phyloP scores from a whole-genome alignment of 1,140 invertebrate species.

The Saccostrea cuccullata region DNA sequence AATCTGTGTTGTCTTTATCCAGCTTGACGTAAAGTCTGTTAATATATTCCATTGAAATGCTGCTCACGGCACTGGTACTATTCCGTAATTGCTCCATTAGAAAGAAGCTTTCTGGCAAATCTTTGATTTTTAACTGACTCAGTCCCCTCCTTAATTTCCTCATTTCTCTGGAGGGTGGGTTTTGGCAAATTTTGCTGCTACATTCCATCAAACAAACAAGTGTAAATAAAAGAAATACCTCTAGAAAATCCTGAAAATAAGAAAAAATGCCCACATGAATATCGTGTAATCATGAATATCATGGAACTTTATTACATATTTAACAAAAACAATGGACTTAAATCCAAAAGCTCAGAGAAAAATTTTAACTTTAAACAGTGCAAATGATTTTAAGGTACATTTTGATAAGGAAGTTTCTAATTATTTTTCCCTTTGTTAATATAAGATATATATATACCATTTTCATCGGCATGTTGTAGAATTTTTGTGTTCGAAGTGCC shows the following conservation, averaged over 20 bases:
- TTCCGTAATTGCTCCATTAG: not conserved
- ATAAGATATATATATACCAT: not conserved
- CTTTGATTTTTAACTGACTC: not conserved
- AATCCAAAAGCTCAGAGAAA: not conserved
- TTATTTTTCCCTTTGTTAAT: not conserved
- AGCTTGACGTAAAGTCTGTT: not conserved
- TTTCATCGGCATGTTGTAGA: not conserved
- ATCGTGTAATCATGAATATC: not conserved
- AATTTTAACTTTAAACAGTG: not conserved
- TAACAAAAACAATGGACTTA: not conserved
- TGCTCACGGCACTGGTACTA: not conserved
- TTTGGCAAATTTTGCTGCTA: not conserved
- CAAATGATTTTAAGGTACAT: not conserved
- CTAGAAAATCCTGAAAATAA: not conserved
- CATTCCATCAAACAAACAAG: not conserved
- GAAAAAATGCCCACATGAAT: not conserved
- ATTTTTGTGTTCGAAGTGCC: no score
- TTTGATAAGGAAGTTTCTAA: not conserved
- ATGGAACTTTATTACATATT: not conserved
- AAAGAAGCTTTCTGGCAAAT: constrained; percentile 12
- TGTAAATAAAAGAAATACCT: not conserved
- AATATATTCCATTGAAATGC: not conserved
- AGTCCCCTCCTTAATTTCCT: not conserved
- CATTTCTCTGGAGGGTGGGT: not conserved
- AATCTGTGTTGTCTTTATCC: not conserved